Evolutionary conservation across 2,888 invertebrate genomes (phyloP).

Genomic region (Tachina grossa): DNA sequence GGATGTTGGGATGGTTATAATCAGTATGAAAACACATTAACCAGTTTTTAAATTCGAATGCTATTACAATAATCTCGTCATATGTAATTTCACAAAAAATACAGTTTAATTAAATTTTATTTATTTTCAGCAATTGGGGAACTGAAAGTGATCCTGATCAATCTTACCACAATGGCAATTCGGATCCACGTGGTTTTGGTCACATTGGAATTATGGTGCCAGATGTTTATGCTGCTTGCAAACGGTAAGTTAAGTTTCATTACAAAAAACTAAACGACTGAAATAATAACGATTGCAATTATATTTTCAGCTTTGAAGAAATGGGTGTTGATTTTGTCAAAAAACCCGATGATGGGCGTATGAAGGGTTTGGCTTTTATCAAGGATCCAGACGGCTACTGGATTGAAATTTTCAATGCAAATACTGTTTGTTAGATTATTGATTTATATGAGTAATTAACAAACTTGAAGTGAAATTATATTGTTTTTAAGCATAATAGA

Average conservation of each 20-base stretch:
- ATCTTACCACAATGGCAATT: conserved; percentile 94
- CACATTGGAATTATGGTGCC: conserved; percentile 96
- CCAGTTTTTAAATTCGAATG: too few species aligned
- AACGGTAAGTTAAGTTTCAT: conserved; percentile 80
- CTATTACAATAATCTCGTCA: too few species aligned
- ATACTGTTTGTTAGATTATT: conserved; percentile 74
- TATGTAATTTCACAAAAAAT: neutral
- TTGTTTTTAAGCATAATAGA: conserved; percentile 6
- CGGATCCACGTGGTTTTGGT: conserved; percentile 94
- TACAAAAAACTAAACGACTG: neutral
- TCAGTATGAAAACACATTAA: too few species aligned
- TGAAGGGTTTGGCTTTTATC: conserved; percentile 97
- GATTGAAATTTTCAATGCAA: conserved; percentile 93
- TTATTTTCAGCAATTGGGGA: conserved; percentile 93
- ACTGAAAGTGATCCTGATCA: conserved; percentile 92
- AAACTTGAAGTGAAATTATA: neutral
- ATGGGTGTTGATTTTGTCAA: conserved; percentile 95
- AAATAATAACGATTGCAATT: neutral
- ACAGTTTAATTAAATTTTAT: neutral
- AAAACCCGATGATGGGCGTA: conserved; percentile 94
- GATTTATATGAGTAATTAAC: neutral
- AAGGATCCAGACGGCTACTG: conserved; percentile 98
- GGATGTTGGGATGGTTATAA: too few species aligned
- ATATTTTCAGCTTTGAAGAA: conserved; percentile 86
- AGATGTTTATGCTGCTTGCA: conserved; percentile 94